Base-by-base conservation (phyloP, 2,113 vertebrate species). In the Noctilio leporinus region DNA sequence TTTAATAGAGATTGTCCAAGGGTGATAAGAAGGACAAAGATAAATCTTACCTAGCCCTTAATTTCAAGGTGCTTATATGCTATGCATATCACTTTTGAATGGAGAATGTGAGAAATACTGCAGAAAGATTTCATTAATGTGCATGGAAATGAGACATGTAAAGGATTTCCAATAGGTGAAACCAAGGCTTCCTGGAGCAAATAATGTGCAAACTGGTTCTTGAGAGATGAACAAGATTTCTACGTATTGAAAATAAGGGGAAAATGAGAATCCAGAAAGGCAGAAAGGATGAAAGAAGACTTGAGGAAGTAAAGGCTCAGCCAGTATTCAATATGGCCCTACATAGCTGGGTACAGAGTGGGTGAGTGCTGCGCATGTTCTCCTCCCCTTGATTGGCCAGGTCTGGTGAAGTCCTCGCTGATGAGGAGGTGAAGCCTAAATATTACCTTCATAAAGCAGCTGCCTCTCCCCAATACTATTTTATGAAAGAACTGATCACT, bases 271-370 rank as follows among this genome's bases (percentile, higher is more conserved):
- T 88, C 91, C 24, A 77, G n/a, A n/a, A n/a, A 43, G 78, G 43
- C 10, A 78, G 16, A 53, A 3, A 69, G 1, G 1, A 47, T n/a
- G 26, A 57, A 76, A 57, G 22, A 30, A 81, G n/a, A 14, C 5
- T 5, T 38, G 10, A 38, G 19, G 10, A 59, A 1, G 9, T 6
- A 3, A 76, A 17, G 26, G 49, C 16, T 20, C 6, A 0, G 4
- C 7, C 10, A 33, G 4, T 4, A 17, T 57, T 7, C 35, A 33
- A 35, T 33, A 38, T 2, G 69, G 5, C 5, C 1, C 6, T 2
- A 0, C 28, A 9, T 7, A 3, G 5, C 51, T 35, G 7, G 62
- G 3, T 7, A 12, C 4, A 47, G 4, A 1, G 2, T 69, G 4
- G 26, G 4, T 26, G 22, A 16, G n/a, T 38, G 12, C 4, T 45